Percentiles rank a stretch among this genome's conserved stretches.
Evolutionary conservation across 2,797 vertebrate species (phyloP).

Genomic region (Cryptoblepharus egeriae): DNA sequence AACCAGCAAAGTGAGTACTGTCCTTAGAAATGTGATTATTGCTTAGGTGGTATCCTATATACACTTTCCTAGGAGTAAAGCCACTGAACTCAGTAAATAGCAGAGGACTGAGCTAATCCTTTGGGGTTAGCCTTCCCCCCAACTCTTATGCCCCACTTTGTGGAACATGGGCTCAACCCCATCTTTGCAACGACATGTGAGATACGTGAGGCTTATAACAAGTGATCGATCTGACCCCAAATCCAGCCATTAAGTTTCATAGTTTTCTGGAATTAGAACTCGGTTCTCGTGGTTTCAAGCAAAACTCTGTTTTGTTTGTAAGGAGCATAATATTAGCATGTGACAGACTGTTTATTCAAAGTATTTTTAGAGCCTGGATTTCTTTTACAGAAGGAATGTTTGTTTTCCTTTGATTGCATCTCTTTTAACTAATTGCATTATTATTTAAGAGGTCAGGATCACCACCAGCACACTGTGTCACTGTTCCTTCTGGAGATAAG

Average conservation of each 20-base stretch:
- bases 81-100: no score
- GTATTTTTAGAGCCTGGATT: neutral
- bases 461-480: conserved; percentile 61
- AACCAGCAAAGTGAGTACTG: conserved; percentile 32
- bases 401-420: neutral
- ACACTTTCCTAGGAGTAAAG: no score
- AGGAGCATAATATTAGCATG: neutral
- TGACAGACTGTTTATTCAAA: neutral
- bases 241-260: neutral
- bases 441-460: conserved; percentile 52
- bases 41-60: no score
- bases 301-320: neutral
- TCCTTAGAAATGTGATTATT: neutral
- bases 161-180: no score
- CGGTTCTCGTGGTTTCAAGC: neutral
- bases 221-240: neutral
- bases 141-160: no score
- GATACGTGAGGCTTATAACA: neutral
- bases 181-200: neutral
- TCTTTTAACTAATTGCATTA: conserved; percentile 15
- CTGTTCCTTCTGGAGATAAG: conserved; percentile 73
- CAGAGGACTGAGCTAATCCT: no score
- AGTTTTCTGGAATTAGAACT: neutral
- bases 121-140: no score
- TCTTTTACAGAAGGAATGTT: neutral